Base-by-base conservation (phyloP, 2,888 invertebrate species). In the Brenthis hecate region DNA sequence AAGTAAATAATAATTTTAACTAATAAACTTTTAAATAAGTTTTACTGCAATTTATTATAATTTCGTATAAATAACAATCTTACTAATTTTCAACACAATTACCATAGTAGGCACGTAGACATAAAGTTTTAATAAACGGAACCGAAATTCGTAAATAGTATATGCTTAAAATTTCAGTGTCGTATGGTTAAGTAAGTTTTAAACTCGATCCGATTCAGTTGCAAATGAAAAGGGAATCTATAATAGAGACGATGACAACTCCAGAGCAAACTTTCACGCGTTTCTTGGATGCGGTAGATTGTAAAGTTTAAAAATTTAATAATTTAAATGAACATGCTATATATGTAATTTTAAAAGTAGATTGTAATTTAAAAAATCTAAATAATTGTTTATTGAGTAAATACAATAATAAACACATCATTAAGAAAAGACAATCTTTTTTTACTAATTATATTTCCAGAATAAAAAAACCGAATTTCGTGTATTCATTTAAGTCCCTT, bases 171-270 rank as follows among this genome's bases (percentile, higher is more conserved):
- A 53, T 64, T 54, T 50, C 2, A 61, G 54, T n/a, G 6, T 50
- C n/a, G 58, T 28, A 60, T 11, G 48, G 23, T 50, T 60, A 54
- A 60, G n/a, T 48, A 51, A 64, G 19, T 55, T 64, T 56, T 64
- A 32, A 53, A 36, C 57, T 65, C 50, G 84, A 80, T 84, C 84
- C 70, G 74, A 77, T 75, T 75, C 77, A 74, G 70, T 70, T 75
- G 75, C 79, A 82, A 85, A 85, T 84, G 82, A 84, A 86, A 88
- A 85, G 84, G 85, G 85, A 85, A 86, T 86, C 84, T 84, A 81
- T 86, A 85, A 87, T 85, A 81, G 77, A 67, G 76, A 76, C 75
- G 72, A 75, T 73, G 72, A 66, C 60, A 19, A 53, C n/a, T 23
- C 32, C 64, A 36, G 64, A 70, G 50, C 53, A 68, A 62, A 53